Conservation (phyloP, 2,113 vertebrate species). For the Paralichthys olivaceus region DNA sequence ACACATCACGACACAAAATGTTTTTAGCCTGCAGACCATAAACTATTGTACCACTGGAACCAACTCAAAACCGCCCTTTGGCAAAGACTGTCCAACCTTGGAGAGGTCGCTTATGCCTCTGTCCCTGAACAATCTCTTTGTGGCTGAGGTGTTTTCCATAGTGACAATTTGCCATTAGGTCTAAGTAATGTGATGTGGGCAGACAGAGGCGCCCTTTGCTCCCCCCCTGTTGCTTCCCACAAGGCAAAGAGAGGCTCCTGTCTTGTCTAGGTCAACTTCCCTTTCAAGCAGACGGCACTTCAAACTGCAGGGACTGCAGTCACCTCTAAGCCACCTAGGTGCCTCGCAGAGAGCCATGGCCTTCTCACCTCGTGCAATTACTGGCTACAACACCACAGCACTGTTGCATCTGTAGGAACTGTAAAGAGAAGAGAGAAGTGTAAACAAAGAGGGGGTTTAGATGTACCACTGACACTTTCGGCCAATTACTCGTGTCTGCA, state of each 20-base stretch:
- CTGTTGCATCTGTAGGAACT: slow-evolving; percentile 48
- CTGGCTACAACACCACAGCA: slow-evolving; percentile 30
- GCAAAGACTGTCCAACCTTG: slow-evolving; percentile 54
- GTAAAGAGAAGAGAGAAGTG: slow-evolving; percentile 46
- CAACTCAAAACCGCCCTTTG: slow-evolving; percentile 39
- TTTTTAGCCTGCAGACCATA: slow-evolving; percentile 22
- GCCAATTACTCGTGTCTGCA: slow-evolving; percentile 74
- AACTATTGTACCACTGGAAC: slow-evolving; percentile 28
- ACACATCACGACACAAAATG: slow-evolving; percentile 6
- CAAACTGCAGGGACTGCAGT: slow-evolving; percentile 63
- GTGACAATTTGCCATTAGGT: slow-evolving; percentile 73
- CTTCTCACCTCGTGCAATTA: slow-evolving; percentile 67
- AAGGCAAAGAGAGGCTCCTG: slow-evolving; percentile 62
- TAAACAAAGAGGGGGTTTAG: slow-evolving; percentile 66
- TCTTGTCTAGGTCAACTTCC: slow-evolving; percentile 71
- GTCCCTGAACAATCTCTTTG: slow-evolving; percentile 61
- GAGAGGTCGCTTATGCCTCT: slow-evolving; percentile 40
- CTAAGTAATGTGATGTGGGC: slow-evolving; percentile 60
- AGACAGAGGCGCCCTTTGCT: slow-evolving; percentile 49
- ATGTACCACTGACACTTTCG: slow-evolving; percentile 69
- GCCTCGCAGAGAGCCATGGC: slow-evolving; percentile 43
- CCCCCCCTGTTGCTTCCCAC: slow-evolving; percentile 58
- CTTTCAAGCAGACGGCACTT: slow-evolving; percentile 69
- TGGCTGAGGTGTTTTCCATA: slow-evolving; percentile 58
- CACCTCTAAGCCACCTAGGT: slow-evolving; percentile 64